Evolutionary conservation across 2,113 vertebrate species (phyloP).

Genomic region (Microcebus murinus): DNA sequence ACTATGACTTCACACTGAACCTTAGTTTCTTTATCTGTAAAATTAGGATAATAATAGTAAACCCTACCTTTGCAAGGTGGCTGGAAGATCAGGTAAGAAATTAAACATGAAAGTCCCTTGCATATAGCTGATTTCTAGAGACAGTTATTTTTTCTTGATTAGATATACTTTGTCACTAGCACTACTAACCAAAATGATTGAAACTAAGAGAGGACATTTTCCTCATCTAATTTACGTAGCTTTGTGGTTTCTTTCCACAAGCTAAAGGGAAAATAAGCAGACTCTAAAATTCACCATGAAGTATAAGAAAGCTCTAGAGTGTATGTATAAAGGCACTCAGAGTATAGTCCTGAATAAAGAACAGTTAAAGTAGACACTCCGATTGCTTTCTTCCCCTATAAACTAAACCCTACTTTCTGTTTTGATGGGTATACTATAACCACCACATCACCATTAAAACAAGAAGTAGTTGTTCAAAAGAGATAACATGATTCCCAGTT

Average conservation of each 20-base stretch:
- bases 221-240: background rate
- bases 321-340: background rate
- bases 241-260: constrained; percentile 34
- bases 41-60: background rate
- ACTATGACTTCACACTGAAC: background rate
- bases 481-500: background rate
- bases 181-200: background rate
- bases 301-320: background rate
- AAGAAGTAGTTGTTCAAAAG: constrained; percentile 20
- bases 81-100: background rate
- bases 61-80: background rate
- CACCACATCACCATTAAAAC: background rate
- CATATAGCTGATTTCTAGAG: background rate
- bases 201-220: constrained; percentile 14
- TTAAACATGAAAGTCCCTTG: background rate
- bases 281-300: background rate
- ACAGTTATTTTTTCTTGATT: background rate
- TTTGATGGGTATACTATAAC: background rate
- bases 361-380: background rate
- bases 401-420: constrained; percentile 42
- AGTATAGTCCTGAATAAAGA: background rate
- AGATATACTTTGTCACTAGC: background rate
- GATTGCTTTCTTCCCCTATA: background rate
- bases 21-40: constrained; percentile 28
- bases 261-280: constrained; percentile 34